A percentile compares a stretch with the other conserved stretches of the same genome.
phyloP scores from a whole-genome alignment of 2,113 vertebrate genomes.

The Gopherus evgoodei region DNA sequence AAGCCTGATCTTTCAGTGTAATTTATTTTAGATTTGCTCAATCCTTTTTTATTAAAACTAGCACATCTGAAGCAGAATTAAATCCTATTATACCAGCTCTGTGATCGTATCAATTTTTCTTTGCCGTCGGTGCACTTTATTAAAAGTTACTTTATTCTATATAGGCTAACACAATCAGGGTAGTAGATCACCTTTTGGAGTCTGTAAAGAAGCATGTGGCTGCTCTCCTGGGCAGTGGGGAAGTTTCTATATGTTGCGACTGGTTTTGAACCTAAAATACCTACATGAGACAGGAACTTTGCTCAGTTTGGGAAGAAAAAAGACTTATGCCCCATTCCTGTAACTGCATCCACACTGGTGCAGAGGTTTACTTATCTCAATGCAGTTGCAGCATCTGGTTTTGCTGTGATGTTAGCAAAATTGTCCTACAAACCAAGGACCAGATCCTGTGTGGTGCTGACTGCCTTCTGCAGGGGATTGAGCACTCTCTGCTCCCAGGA shows the following conservation, averaged over 20 bases:
- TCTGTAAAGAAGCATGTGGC: neutral
- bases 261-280: neutral
- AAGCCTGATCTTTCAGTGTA: constrained; percentile 86
- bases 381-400: neutral
- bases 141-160: constrained; percentile 84
- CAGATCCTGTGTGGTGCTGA: neutral
- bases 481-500: neutral
- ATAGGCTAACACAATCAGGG: constrained; percentile 74
- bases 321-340: neutral
- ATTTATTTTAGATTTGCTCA: constrained; percentile 86
- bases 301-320: neutral
- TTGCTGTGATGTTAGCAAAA: neutral
- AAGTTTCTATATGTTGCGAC: neutral
- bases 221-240: neutral
- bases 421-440: neutral
- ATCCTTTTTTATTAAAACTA: constrained; percentile 89
- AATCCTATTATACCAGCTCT: constrained; percentile 82
- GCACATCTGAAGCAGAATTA: constrained; percentile 87
- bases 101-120: constrained; percentile 81
- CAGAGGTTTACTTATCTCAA: rapidly evolving
- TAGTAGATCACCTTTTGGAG: constrained; percentile 68
- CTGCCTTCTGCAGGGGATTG: neutral
- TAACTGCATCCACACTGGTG: neutral
- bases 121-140: constrained; percentile 75
- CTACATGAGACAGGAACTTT: rapidly evolving